Percentiles rank a stretch among this genome's conserved stretches.
Conservation (phyloP, 2,797 vertebrate species). For the Macrochelys suwanniensis region DNA sequence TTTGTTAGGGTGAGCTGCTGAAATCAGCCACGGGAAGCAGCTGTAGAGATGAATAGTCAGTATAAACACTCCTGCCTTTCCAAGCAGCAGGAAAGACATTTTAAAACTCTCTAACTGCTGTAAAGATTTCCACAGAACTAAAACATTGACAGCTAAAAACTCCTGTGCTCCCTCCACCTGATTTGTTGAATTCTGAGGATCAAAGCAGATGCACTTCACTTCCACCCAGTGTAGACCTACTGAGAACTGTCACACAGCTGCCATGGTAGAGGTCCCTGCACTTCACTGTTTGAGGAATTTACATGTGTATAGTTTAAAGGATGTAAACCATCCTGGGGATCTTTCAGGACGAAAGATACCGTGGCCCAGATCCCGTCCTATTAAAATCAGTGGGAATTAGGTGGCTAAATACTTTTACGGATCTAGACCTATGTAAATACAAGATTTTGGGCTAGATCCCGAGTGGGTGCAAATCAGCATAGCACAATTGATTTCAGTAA, state of each 20-base stretch:
- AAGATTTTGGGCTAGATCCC: not conserved
- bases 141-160: not conserved
- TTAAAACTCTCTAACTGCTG: not conserved
- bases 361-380: not conserved
- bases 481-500: not conserved
- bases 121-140: not conserved
- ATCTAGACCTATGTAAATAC: not conserved
- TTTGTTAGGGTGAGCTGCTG: too few relatives aligned
- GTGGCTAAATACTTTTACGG: not conserved
- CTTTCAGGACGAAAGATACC: accelerated
- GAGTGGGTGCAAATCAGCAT: not conserved
- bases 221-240: accelerated
- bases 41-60: not conserved
- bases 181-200: not conserved
- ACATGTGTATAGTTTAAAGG: not conserved
- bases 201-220: accelerated
- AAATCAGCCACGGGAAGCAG: not conserved
- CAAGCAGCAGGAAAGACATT: not conserved
- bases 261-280: not conserved
- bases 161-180: not conserved
- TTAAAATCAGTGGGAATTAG: not conserved
- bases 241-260: not conserved
- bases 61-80: not conserved
- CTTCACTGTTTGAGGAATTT: not conserved
- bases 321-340: not conserved